These are phyloP conservation scores for Onychomys leucogaster DNA, from an alignment of 2,797 vertebrate genomes.

Conservation along the genomic window DNA sequence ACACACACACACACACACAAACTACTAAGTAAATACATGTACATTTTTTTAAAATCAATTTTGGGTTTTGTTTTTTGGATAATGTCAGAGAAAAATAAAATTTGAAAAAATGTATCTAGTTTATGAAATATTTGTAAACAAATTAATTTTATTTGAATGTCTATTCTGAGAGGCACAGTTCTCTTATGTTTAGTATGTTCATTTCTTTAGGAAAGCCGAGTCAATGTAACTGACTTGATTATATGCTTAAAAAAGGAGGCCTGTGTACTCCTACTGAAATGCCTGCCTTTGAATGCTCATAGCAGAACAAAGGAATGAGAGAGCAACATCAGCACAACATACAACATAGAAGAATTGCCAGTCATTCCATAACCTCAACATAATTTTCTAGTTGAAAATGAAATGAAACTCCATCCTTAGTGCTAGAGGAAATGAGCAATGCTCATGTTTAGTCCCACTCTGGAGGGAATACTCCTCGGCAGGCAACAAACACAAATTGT, in stretches of 20 bases:
- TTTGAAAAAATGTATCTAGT: background rate
- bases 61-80: background rate
- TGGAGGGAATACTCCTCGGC: slow-evolving; percentile 30
- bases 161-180: slow-evolving; percentile 51
- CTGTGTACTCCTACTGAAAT: background rate
- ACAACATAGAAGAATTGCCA: slow-evolving; percentile 14
- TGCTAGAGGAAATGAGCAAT: slow-evolving; percentile 23
- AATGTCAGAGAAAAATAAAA: background rate
- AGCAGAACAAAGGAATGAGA: slow-evolving; percentile 74
- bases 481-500: slow-evolving; percentile 67
- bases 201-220: slow-evolving; percentile 49
- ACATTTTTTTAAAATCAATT: background rate
- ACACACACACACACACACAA: background rate
- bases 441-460: slow-evolving; percentile 24
- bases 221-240: slow-evolving; percentile 67
- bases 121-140: background rate
- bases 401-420: slow-evolving; percentile 67
- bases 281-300: slow-evolving; percentile 56
- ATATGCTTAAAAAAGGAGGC: background rate
- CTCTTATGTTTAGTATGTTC: slow-evolving; percentile 62
- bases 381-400: slow-evolving; percentile 61
- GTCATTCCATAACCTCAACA: slow-evolving; percentile 54
- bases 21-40: background rate
- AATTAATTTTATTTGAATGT: slow-evolving; percentile 39
- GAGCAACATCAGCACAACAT: slow-evolving; percentile 51